Base-by-base conservation (phyloP, 2,888 invertebrate species). In the Matsumyia berberina region DNA sequence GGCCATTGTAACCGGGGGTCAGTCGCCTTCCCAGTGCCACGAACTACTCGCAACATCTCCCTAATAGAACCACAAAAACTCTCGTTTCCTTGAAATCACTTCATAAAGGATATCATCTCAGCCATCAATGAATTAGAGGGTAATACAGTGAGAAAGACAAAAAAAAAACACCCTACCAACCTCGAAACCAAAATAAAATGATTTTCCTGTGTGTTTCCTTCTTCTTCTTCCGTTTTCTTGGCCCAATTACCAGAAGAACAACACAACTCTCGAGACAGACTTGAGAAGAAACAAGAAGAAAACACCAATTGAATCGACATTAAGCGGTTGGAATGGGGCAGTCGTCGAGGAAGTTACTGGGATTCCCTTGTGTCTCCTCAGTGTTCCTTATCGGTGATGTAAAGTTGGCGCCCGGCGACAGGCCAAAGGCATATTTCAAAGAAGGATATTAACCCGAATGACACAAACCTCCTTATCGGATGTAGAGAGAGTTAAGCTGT, bases 41-140 rank as follows among this genome's bases (percentile, higher is more conserved):
- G 44, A 44, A 72, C 51, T 24, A 24, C 24, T 24, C 24, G 24
- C 33, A 51, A 19, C 51, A 62, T 35, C 31, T n/a, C 46, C 8
- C 19, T n/a, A 24, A 37, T 37, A 49, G 33, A 67, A 67, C 67
- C 76, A 77, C 76, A 67, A 60, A 76, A 60, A 70, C 46, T 55
- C 62, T 42, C 60, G 55, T 78, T 78, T 69, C 78, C 70, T 64
- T 39, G 29, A n/a, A 78, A 78, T 70, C 78, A 78, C 78, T 78
- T 78, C 78, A 70, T 70, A 70, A 78, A 78, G 78, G 78, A 55
- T 70, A 78, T 64, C 70, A 70, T 70, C 70, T 64, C 55, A 57
- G 70, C 70, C 70, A 78, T 78, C 78, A 78, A 78, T 78, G 78
- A 70, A 78, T 78, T 78, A 69, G 78, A 70, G 70, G 78, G 78